phyloP scores from a whole-genome alignment of 2,113 vertebrate genomes.

The Sylvilagus bachmani region DNA sequence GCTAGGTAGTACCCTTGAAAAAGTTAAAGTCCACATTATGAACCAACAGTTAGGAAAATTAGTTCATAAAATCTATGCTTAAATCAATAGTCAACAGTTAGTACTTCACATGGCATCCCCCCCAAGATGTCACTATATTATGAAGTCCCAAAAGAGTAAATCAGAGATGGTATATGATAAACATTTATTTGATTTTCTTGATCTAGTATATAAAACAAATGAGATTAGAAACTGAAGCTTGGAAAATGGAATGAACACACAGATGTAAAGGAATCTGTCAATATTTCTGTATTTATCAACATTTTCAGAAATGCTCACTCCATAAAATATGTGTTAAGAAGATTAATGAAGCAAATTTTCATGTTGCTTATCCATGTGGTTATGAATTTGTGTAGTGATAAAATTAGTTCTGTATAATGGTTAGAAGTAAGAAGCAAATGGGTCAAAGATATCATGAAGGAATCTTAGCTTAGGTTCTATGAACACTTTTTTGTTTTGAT shows the following conservation, averaged over 20 bases:
- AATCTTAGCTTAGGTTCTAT: slow-evolving; percentile 55
- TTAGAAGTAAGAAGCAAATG: slow-evolving; percentile 65
- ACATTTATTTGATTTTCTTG: slow-evolving; percentile 33
- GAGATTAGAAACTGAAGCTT: slow-evolving; percentile 64
- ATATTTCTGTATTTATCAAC: slow-evolving; percentile 56
- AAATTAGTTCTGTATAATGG: slow-evolving; percentile 51
- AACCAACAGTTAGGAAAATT: slow-evolving; percentile 54
- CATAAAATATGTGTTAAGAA: slow-evolving; percentile 58
- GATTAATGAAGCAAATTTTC: slow-evolving; percentile 60
- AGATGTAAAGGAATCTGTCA: slow-evolving; percentile 42
- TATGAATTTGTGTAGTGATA: slow-evolving; percentile 23
- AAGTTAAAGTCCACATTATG: slow-evolving; percentile 37
- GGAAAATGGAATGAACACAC: slow-evolving; percentile 60
- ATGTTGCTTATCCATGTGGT: slow-evolving; percentile 46
- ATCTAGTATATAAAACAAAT: slow-evolving; percentile 62
- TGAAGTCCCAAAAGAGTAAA: slow-evolving; percentile 52
- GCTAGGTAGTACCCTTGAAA: slow-evolving; percentile 49
- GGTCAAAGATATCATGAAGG: slow-evolving; percentile 47
- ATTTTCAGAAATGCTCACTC: slow-evolving; percentile 60
- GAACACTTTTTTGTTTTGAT: slow-evolving; percentile 32
- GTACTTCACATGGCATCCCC: background rate
- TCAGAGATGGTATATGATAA: slow-evolving; percentile 56
- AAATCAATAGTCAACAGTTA: slow-evolving; percentile 46
- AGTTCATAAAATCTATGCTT: slow-evolving; percentile 52
- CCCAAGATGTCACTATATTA: slow-evolving; percentile 12